Conservation (phyloP, 1,140 invertebrate species). For the Tachypleus tridentatus region DNA sequence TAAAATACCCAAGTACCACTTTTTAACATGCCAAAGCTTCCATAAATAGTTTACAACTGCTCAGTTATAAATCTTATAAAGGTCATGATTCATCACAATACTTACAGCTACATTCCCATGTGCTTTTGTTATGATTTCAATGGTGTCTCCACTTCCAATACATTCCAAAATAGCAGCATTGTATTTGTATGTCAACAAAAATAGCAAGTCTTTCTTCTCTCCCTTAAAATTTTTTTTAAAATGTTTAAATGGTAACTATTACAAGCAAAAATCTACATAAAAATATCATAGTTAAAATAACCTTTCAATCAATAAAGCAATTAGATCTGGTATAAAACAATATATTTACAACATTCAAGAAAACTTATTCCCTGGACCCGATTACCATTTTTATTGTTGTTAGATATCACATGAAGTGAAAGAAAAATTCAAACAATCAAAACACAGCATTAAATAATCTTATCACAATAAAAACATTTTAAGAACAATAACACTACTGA, state of each 20-base stretch:
- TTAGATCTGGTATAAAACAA: background rate
- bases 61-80: too few relatives aligned
- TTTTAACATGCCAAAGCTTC: too few relatives aligned
- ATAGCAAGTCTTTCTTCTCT: slow-evolving; percentile 85
- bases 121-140: slow-evolving; percentile 89
- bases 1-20: too few relatives aligned
- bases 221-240: slow-evolving; percentile 37
- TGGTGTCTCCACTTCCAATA: slow-evolving; percentile 47
- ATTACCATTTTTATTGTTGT: too few relatives aligned
- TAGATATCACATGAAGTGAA: too few relatives aligned
- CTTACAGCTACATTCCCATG: slow-evolving; percentile 91
- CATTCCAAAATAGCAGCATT: slow-evolving; percentile 97
- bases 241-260: background rate
- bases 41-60: too few relatives aligned
- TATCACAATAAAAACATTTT: too few relatives aligned
- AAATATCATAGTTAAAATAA: background rate
- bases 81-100: slow-evolving; percentile 1
- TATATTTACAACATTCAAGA: too few relatives aligned
- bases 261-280: background rate
- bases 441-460: too few relatives aligned
- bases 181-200: slow-evolving; percentile 83
- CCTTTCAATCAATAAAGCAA: background rate
- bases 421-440: too few relatives aligned
- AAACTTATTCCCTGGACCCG: too few relatives aligned
- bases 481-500: too few relatives aligned